phyloP scores from a whole-genome alignment of 2,797 vertebrate genomes.

The Perodicticus potto region DNA sequence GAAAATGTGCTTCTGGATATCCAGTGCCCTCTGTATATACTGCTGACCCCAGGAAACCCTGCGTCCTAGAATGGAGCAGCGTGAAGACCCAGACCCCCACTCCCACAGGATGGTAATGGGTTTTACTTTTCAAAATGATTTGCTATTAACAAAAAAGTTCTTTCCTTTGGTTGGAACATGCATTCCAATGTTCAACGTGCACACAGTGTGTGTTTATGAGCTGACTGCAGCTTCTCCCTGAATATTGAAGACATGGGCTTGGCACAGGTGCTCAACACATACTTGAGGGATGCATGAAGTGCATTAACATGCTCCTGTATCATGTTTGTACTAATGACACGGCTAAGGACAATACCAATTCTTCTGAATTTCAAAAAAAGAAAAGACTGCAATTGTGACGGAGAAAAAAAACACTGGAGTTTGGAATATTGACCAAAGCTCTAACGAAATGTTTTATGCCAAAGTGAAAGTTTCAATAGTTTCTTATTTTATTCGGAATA shows the following conservation, averaged over 20 bases:
- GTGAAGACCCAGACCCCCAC: not conserved
- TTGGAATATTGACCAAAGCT: not conserved
- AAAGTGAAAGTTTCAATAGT: not conserved
- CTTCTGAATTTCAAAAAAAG: not conserved
- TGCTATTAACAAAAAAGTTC: not conserved
- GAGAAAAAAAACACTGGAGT: not conserved
- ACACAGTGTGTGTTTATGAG: not conserved
- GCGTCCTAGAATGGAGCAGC: not conserved
- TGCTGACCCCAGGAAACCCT: not conserved
- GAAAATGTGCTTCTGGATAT: not conserved
- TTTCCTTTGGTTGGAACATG: not conserved
- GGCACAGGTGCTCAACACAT: not conserved
- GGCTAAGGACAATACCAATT: not conserved
- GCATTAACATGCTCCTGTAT: not conserved
- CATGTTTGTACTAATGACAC: not conserved
- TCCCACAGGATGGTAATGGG: not conserved
- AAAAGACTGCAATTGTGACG: not conserved
- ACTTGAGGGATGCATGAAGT: not conserved
- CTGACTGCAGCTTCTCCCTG: not conserved
- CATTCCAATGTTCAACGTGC: not conserved
- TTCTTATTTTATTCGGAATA: slow-evolving; percentile 12
- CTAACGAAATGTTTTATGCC: not conserved
- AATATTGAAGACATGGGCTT: not conserved
- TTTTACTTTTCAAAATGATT: not conserved
- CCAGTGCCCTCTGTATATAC: rapidly evolving